These are phyloP conservation scores for Cynopterus sphinx DNA, from an alignment of 2,797 vertebrate species.

Conservation along the genomic window DNA sequence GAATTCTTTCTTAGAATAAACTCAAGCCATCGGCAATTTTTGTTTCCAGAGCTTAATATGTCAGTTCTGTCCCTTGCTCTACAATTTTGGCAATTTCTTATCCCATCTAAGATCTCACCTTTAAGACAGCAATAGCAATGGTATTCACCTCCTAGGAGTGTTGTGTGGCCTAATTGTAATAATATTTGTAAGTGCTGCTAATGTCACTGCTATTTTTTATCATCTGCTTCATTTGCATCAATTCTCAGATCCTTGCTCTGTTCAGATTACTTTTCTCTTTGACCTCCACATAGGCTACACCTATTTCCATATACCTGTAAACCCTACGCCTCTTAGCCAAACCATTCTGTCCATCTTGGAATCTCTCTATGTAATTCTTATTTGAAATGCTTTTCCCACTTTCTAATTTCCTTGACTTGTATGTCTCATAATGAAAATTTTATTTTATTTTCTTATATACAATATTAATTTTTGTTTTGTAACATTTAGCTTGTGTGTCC, in stretches of 20 bases:
- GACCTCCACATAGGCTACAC: background rate
- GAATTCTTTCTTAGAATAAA: conserved; percentile 1
- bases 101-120: background rate
- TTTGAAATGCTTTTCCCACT: background rate
- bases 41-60: background rate
- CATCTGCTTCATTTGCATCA: background rate
- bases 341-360: background rate
- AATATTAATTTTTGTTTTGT: background rate
- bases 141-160: background rate
- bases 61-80: background rate
- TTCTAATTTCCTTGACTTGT: background rate
- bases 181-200: background rate
- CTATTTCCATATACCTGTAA: background rate
- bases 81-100: background rate
- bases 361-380: background rate
- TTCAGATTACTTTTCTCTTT: background rate
- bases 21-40: background rate
- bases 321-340: background rate
- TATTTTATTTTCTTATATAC: background rate
- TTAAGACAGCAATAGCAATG: background rate
- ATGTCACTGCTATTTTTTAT: background rate
- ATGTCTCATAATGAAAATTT: background rate
- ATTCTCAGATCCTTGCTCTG: background rate
- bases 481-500: background rate
- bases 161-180: background rate